Percentiles rank a stretch among this genome's conserved stretches.
These are phyloP conservation scores for Torymus aiolomorphi DNA, from an alignment of 2,888 invertebrate species.

Conservation along the genomic window DNA sequence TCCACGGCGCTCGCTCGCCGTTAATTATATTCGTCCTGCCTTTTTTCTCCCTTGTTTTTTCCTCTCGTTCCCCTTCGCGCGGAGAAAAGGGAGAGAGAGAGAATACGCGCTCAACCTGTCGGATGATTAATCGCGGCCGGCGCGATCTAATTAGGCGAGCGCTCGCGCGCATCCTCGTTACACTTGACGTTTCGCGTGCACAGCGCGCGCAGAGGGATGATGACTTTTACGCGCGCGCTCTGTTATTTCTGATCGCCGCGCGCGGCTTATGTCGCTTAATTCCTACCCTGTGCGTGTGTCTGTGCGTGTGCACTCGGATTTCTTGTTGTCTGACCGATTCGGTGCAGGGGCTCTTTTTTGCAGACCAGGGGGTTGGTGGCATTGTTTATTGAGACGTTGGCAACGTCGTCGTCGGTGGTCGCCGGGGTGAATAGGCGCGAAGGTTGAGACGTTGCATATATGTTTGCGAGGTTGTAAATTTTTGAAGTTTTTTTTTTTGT, in stretches of 20 bases:
- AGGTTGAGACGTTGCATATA: constrained; percentile 23
- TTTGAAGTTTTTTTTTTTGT: constrained; percentile 26
- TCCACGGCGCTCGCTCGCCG: constrained; percentile 7
- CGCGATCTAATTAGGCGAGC: constrained; percentile 67
- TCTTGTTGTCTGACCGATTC: too few species aligned
- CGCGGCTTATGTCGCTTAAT: constrained; percentile 19
- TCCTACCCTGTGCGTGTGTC: not conserved
- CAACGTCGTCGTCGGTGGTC: constrained; percentile 13
- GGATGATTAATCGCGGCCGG: constrained; percentile 67
- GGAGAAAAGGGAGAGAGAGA: too few species aligned
- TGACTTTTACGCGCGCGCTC: constrained; percentile 8
- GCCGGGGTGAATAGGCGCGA: not conserved
- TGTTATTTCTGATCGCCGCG: not conserved
- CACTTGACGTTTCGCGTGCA: constrained; percentile 29
- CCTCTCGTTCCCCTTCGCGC: constrained; percentile 43
- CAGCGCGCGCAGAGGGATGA: not conserved
- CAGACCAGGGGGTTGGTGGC: not conserved
- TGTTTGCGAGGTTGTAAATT: constrained; percentile 19
- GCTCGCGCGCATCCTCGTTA: constrained; percentile 38
- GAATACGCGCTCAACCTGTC: constrained; percentile 15
- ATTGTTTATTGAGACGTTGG: constrained; percentile 36
- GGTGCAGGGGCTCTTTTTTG: too few species aligned
- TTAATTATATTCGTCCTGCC: constrained; percentile 28
- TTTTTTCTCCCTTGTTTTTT: not conserved
- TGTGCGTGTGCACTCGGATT: too few species aligned